phyloP scores from a whole-genome alignment of 2,797 vertebrate species.

The Malacoctenus gilli region DNA sequence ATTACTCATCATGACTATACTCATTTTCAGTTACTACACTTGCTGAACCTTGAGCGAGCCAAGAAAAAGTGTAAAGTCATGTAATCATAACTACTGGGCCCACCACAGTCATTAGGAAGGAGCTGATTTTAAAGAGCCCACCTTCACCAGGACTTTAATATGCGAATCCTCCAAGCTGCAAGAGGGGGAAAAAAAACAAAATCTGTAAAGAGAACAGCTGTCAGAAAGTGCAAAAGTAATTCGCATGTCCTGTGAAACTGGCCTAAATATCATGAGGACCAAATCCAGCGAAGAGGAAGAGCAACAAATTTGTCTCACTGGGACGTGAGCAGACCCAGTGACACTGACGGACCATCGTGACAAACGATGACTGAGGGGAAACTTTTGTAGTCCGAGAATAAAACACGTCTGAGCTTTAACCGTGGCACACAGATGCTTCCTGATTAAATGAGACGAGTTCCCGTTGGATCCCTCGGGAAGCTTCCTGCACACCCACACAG shows the following conservation, averaged over 20 bases:
- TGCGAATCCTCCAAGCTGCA: background rate
- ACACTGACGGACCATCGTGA: slow-evolving; percentile 8
- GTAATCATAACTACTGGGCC: slow-evolving; percentile 18
- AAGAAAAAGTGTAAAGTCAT: slow-evolving; percentile 6
- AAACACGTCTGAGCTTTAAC: slow-evolving; percentile 43
- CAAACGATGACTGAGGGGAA: slow-evolving; percentile 45
- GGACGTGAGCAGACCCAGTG: slow-evolving; percentile 10
- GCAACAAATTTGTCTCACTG: background rate
- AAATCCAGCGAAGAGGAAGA: slow-evolving; percentile 29
- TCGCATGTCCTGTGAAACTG: background rate
- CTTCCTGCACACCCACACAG: slow-evolving; percentile 22
- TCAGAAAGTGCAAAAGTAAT: background rate
- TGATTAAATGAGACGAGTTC: slow-evolving; percentile 37
- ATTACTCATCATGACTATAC: slow-evolving; percentile 29
- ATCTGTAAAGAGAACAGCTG: background rate
- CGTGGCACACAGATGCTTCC: slow-evolving; percentile 61
- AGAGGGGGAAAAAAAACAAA: background rate
- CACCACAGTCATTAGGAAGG: background rate
- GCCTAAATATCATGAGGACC: background rate
- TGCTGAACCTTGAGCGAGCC: background rate
- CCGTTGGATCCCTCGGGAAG: slow-evolving; percentile 35
- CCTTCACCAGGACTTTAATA: background rate
- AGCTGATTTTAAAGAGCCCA: slow-evolving; percentile 7
- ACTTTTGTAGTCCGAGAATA: slow-evolving; percentile 30
- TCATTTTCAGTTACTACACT: slow-evolving; percentile 16